Evolutionary conservation across 2,797 vertebrate genomes (phyloP), one percentile per base, ranked within the genome.

Genomic region (Gadopsis marmoratus): DNA sequence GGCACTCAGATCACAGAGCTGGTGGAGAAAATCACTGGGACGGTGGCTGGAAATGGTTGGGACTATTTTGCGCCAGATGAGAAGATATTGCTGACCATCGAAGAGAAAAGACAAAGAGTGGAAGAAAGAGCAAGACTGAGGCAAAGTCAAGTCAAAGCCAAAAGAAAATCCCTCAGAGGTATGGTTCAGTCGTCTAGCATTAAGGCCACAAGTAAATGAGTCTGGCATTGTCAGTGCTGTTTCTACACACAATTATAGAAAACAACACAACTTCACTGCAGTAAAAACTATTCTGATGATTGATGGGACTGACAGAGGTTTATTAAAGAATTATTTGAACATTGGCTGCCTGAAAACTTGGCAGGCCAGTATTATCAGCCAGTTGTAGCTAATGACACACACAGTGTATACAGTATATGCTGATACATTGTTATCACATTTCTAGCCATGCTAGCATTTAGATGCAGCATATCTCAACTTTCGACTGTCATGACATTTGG

Each of bases 21-120:
- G 58, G 45, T 92, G 84, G 82, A 88, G 76, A 92, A 86, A 51
- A 82, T 92, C 48, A 70, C 37, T 0, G 50, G 50, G 37, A 83
- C 72, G 10, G 51, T 84, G 23, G 84, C 67, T 4, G 63, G 1
- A 51, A 90, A 92, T 45, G 39, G 23, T 3, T 26, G 76, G 56
- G 0, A 16, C 1, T 54, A 69, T 70, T 91, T 89, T 81, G 51
- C 41, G 21, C 76, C 70, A 4, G 74, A 88, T 41, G 16, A 84
- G 39, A 51, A 84, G 70, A 68, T 79, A 23, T 16, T 47, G 13
- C 2, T 3, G 14, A 7, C 11, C 11, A 76, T 89, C 14, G 26
- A 79, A 59, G 66, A 77, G 54, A 84, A 45, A 56, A 65, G 55
- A 50, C 63, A 0, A 58, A 41, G n/a, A 1, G 86, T 88, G 43